A percentile compares a stretch with the other conserved stretches of the same genome.
These are phyloP conservation scores for Selenia dentaria DNA, from an alignment of 2,888 invertebrate genomes.

Conservation along the genomic window DNA sequence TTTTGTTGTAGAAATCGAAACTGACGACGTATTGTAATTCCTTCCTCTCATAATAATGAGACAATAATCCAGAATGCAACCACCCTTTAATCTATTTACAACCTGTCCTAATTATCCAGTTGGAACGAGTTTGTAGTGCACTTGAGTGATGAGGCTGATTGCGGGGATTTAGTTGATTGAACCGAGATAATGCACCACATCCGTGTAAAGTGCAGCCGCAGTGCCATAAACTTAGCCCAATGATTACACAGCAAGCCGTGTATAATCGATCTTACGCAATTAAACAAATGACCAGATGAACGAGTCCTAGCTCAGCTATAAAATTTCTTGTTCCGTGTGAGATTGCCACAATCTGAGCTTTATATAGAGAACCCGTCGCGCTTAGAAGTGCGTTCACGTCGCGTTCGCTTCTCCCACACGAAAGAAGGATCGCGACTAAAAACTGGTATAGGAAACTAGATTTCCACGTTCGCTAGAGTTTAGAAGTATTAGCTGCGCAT, in stretches of 20 bases:
- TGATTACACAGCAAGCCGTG: constrained; percentile 51
- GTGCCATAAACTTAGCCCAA: constrained; percentile 33
- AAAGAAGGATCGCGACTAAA: constrained; percentile 55
- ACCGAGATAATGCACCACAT: constrained; percentile 32
- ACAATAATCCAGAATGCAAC: constrained; percentile 11
- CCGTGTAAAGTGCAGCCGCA: constrained; percentile 35
- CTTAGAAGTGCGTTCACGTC: constrained; percentile 58
- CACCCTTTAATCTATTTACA: constrained; percentile 6
- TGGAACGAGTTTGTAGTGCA: constrained; percentile 23
- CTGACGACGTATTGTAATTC: constrained; percentile 3
- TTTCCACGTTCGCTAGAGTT: constrained; percentile 70
- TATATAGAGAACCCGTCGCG: constrained; percentile 61
- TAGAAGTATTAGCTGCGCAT: constrained; percentile 76
- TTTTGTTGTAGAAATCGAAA: constrained; percentile 12
- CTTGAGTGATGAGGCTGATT: constrained; percentile 29
- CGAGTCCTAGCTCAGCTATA: constrained; percentile 53
- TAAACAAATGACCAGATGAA: constrained; percentile 57
- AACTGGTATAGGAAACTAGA: constrained; percentile 78
- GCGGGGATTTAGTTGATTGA: constrained; percentile 35
- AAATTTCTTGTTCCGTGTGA: constrained; percentile 69
- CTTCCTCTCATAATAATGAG: constrained; percentile 8
- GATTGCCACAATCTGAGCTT: constrained; percentile 59
- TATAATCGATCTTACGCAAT: constrained; percentile 70
- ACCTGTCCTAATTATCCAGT: constrained; percentile 18
- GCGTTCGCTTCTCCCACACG: constrained; percentile 32